These are phyloP conservation scores for Paratilapia polleni DNA, from an alignment of 2,113 vertebrate species.

Conservation along the genomic window DNA sequence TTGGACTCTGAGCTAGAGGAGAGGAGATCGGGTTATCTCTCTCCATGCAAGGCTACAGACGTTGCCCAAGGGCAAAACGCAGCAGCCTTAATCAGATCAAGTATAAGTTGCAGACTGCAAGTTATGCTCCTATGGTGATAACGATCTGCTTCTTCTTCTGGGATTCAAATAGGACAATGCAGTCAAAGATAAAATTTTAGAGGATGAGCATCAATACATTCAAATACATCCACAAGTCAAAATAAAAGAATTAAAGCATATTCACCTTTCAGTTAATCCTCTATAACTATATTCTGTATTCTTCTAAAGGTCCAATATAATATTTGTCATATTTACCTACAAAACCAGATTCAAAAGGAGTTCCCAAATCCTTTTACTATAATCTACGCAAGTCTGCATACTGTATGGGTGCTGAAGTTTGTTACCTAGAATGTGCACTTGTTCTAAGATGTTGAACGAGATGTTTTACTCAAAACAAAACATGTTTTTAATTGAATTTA, in stretches of 20 bases:
- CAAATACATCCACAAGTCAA: slow-evolving; percentile 2
- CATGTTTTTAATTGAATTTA: neutral
- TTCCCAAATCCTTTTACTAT: neutral
- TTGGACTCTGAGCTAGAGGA: slow-evolving; percentile 63
- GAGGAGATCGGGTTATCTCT: slow-evolving; percentile 61
- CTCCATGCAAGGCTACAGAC: slow-evolving; percentile 47
- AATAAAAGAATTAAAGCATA: neutral
- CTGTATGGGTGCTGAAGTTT: neutral
- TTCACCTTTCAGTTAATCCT: no score
- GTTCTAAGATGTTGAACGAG: neutral
- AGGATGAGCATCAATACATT: neutral
- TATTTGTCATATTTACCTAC: neutral
- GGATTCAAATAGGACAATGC: slow-evolving; percentile 35
- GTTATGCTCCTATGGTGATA: slow-evolving; percentile 58
- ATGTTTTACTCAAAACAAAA: neutral
- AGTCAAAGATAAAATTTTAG: slow-evolving; percentile 5
- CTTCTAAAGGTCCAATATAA: neutral
- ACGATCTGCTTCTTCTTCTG: slow-evolving; percentile 44
- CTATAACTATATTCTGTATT: neutral
- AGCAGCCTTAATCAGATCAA: slow-evolving; percentile 70
- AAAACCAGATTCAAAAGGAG: neutral
- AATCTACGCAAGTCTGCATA: neutral
- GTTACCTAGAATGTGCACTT: neutral
- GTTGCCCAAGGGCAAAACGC: slow-evolving; percentile 68
- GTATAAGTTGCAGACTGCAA: slow-evolving; percentile 63